Evolutionary conservation across 2,888 invertebrate species (phyloP).

Genomic region (Euplagia quadripunctaria): DNA sequence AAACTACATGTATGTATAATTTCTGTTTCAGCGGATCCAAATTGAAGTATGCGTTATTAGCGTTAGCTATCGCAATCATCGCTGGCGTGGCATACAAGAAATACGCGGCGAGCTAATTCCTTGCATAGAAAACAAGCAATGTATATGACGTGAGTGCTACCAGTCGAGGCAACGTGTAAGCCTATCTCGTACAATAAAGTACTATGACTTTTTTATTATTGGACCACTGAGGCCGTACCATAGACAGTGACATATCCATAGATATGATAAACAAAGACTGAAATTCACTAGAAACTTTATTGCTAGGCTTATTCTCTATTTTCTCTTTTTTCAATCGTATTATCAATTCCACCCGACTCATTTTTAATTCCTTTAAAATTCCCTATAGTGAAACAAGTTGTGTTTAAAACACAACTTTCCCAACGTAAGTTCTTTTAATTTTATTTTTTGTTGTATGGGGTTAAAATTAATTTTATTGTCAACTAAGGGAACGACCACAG

Average conservation of each 20-base stretch:
- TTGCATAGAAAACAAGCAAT: slow-evolving; percentile 12
- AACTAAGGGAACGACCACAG: not conserved
- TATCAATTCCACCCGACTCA: not conserved
- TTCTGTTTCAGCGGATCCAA: slow-evolving; percentile 56
- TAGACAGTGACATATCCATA: not conserved
- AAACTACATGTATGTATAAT: not conserved
- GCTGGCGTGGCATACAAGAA: slow-evolving; percentile 69
- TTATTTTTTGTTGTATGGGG: not conserved
- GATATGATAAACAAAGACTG: not conserved
- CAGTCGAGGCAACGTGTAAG: slow-evolving; percentile 11
- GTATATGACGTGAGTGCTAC: not conserved
- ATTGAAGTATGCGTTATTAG: slow-evolving; percentile 70
- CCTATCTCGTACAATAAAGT: slow-evolving; percentile 6
- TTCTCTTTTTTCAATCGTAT: not conserved
- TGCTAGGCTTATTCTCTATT: not conserved
- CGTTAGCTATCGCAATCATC: slow-evolving; percentile 67
- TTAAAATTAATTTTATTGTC: not conserved
- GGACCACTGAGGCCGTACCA: not conserved
- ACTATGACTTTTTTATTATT: slow-evolving; percentile 1
- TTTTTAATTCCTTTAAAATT: not conserved
- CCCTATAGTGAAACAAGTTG: too few species aligned
- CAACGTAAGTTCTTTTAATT: not conserved
- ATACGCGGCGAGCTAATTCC: slow-evolving; percentile 43
- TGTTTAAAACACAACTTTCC: too few species aligned
- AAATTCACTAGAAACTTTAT: not conserved